These are phyloP conservation scores for Syrista parreyssii DNA, from an alignment of 2,888 invertebrate species.

Conservation along the genomic window DNA sequence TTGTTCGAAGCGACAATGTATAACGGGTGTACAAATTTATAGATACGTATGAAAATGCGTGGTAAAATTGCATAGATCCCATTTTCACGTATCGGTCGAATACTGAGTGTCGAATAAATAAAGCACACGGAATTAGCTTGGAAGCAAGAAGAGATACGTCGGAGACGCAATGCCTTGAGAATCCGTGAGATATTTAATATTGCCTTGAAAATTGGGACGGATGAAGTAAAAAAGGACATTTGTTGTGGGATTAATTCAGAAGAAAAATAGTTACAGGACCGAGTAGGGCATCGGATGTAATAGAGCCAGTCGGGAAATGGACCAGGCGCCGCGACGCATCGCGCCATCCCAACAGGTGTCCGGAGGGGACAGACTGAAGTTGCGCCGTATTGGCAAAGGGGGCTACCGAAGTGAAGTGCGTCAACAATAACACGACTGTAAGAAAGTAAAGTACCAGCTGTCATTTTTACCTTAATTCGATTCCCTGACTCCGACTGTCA, in stretches of 20 bases:
- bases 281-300: not conserved
- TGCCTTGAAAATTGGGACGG: not conserved
- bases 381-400: not conserved
- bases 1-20: not conserved
- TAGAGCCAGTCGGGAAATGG: not conserved
- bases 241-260: not conserved
- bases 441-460: too few relatives aligned
- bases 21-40: not conserved
- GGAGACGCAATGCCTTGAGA: not conserved
- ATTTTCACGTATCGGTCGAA: not conserved
- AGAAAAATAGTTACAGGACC: not conserved
- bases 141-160: not conserved
- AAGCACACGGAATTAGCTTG: not conserved
- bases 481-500: conserved; percentile 50
- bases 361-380: not conserved
- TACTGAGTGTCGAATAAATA: not conserved
- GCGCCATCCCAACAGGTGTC: not conserved
- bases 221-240: not conserved
- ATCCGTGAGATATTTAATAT: not conserved
- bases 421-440: not conserved
- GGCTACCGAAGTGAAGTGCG: not conserved
- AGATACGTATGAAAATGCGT: not conserved
- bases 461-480: conserved; percentile 58
- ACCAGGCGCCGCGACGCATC: not conserved
- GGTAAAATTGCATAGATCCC: not conserved